Evolutionary conservation across 2,888 invertebrate species (phyloP).

Genomic region (Terebella lapidaria): DNA sequence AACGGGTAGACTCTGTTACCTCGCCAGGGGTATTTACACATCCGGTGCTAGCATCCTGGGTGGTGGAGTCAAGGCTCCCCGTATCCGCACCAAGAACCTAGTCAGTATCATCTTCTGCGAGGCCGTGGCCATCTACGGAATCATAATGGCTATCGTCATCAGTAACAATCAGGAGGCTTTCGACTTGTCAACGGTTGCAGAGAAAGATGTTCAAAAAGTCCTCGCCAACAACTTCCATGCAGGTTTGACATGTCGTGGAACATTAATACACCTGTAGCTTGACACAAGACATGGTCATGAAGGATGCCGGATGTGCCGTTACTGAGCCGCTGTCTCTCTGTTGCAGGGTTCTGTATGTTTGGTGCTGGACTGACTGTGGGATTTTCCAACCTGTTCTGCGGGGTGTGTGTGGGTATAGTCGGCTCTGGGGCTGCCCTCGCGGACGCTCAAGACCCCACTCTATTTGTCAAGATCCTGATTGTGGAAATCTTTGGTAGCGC

Average conservation of each 20-base stretch:
- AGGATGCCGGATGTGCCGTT: no score
- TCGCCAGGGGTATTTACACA: constrained; percentile 83
- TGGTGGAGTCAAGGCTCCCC: constrained; percentile 95
- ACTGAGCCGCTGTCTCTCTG: no score
- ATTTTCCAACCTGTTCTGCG: constrained; percentile 91
- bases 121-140: constrained; percentile 98
- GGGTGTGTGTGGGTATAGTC: constrained; percentile 94
- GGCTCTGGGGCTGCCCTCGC: constrained; percentile 95
- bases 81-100: constrained; percentile 98
- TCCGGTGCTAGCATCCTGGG: constrained; percentile 95
- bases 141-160: constrained; percentile 96
- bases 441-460: constrained; percentile 91
- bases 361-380: constrained; percentile 94
- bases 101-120: constrained; percentile 99
- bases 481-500: constrained; percentile 99
- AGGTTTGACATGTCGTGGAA: no score
- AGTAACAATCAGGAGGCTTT: constrained; percentile 62
- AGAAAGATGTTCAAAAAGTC: no score
- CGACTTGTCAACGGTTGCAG: no score
- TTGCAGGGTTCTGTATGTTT: constrained; percentile 90
- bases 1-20: background rate
- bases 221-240: no score
- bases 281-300: no score
- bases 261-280: no score
- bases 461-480: constrained; percentile 97